Conservation (phyloP, 2,797 vertebrate genomes). For the Crocodylus rhombifer region DNA sequence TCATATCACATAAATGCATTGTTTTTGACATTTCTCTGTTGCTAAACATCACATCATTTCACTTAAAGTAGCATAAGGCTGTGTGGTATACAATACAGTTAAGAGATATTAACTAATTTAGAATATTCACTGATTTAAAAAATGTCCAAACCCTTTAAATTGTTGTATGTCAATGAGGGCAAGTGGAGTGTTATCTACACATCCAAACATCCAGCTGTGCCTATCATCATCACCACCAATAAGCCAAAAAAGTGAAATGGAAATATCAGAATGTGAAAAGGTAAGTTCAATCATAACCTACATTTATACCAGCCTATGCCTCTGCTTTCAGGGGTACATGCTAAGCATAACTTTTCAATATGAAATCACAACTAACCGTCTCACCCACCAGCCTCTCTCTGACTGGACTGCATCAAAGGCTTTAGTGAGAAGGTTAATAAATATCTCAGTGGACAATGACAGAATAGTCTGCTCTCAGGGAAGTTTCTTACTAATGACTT, state of each 20-base stretch:
- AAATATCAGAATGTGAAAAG: background rate
- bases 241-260: background rate
- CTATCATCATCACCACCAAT: background rate
- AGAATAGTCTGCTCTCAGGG: too few relatives aligned
- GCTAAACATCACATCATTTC: conserved; percentile 75
- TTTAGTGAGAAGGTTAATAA: too few relatives aligned
- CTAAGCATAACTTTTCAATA: too few relatives aligned
- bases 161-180: background rate
- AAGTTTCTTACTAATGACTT: too few relatives aligned
- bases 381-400: too few relatives aligned
- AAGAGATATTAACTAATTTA: background rate
- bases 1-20: conserved; percentile 69
- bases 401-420: too few relatives aligned
- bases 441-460: too few relatives aligned
- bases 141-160: background rate
- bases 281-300: background rate
- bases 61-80: conserved; percentile 56
- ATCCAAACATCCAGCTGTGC: background rate
- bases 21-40: conserved; percentile 70
- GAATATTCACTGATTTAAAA: background rate
- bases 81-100: background rate
- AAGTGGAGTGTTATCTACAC: background rate
- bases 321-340: too few relatives aligned
- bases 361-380: too few relatives aligned
- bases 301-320: background rate